Base-by-base conservation (phyloP, 30 jellyfish, hydroid and myxozoan species). In the Cassiopea xamachana region DNA sequence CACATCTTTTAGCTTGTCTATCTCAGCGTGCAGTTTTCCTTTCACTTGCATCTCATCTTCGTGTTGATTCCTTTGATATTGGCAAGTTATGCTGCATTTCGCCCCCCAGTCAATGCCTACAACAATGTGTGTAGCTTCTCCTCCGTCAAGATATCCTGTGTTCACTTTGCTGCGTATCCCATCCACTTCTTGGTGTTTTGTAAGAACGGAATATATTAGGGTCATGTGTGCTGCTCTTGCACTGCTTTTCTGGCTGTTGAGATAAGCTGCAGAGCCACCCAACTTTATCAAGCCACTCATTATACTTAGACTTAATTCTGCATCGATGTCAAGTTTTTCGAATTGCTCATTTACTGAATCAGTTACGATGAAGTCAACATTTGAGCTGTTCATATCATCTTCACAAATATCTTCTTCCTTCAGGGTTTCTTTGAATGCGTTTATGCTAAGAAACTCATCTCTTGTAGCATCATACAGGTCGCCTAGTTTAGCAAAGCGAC, bases 51-150 rank as follows among this genome's bases (percentile, higher is more conserved):
- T 74, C 12, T 47, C 93, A 9, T 82, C 90, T 82, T 90, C 97
- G 71, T 90, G 74, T 1, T 73, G 80, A 0, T 61, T 18, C 7
- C 13, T 60, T 45, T 81, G 80, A 48, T 82, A 82, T 43, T 83
- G 60, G 46, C 97, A 90, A 1, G 93, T 82, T 50, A 90, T 71
- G 49, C 82, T 90, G 85, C 97, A 90, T 13, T 76, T 90, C 44
- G 97, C 97, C 46, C 97, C 97, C 97, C 97, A 90, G 86, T 82
- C 93, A 4, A 90, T 82, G 62, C 97, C 97, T 72, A 90, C 84
- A 2, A 90, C 97, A 9, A 90, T 79, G 77, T 90, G 97, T 1
- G 97, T 90, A 9, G 97, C 97, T 4, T 90, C 97, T 12, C 1
- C 85, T 1, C 51, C 9, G 43, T 90, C 90, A 27, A 90, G 13